phyloP scores from a whole-genome alignment of 2,797 vertebrate species.

The Macropus fuliginosus region DNA sequence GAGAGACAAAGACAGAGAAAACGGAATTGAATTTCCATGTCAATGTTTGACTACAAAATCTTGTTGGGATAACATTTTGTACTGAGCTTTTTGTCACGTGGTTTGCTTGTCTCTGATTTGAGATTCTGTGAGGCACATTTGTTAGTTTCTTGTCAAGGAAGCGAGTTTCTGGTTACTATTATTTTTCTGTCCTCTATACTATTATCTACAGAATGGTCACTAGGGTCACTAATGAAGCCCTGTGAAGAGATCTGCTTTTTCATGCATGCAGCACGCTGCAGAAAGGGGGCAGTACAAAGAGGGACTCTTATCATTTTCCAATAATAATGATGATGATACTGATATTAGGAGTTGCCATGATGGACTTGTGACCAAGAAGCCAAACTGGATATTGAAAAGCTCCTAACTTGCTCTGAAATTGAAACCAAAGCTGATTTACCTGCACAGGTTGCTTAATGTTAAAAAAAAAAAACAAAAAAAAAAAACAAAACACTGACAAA shows the following conservation, averaged over 20 bases:
- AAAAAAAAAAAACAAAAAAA: slow-evolving; percentile 83
- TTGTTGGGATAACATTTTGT: slow-evolving; percentile 86
- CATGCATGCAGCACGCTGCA: slow-evolving; percentile 81
- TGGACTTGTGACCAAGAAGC: slow-evolving; percentile 90
- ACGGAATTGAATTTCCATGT: slow-evolving; percentile 86
- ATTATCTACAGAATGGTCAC: slow-evolving; percentile 89
- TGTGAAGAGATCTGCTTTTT: slow-evolving; percentile 84
- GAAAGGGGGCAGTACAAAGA: slow-evolving; percentile 83
- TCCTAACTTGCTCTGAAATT: slow-evolving; percentile 92
- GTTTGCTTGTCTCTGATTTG: slow-evolving; percentile 88
- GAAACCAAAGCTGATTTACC: slow-evolving; percentile 99
- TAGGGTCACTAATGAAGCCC: slow-evolving; percentile 89
- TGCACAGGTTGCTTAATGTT: slow-evolving; percentile 95
- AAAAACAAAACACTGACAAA: slow-evolving; percentile 83
- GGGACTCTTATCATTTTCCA: slow-evolving; percentile 77
- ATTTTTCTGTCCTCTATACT: slow-evolving; percentile 84
- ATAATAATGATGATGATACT: slow-evolving; percentile 70
- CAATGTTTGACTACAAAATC: slow-evolving; percentile 86
- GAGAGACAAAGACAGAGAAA: slow-evolving; percentile 79
- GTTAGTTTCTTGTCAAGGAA: slow-evolving; percentile 85
- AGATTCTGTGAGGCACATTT: slow-evolving; percentile 88
- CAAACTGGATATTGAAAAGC: slow-evolving; percentile 90
- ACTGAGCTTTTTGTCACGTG: slow-evolving; percentile 89
- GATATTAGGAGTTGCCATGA: slow-evolving; percentile 82
- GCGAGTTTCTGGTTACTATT: slow-evolving; percentile 76